Conservation (phyloP, 2,797 vertebrate genomes). For the Molossus alvarezi region DNA sequence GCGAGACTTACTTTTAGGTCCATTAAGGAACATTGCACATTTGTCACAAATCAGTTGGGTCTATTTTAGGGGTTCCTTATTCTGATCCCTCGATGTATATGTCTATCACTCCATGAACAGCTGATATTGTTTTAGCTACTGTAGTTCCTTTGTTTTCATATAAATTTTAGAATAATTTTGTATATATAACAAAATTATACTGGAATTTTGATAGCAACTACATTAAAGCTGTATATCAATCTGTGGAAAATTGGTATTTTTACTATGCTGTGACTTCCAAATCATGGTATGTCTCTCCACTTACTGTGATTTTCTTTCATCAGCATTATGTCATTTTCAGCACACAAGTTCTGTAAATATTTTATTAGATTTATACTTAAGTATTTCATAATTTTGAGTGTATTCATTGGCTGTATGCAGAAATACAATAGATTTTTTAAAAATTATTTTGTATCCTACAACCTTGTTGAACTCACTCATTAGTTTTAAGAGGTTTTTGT, state of each 20-base stretch:
- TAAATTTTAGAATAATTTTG: slow-evolving; percentile 33
- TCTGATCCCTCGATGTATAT: neutral
- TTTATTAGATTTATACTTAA: neutral
- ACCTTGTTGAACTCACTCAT: neutral
- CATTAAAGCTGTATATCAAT: neutral
- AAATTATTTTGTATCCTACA: neutral
- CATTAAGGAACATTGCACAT: neutral
- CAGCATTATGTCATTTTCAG: neutral
- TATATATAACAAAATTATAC: neutral
- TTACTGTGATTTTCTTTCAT: slow-evolving; percentile 18
- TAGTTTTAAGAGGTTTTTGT: neutral
- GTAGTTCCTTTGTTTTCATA: neutral
- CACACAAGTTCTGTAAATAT: neutral
- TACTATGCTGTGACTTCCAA: neutral
- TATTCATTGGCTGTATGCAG: neutral
- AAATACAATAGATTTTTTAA: neutral
- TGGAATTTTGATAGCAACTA: neutral
- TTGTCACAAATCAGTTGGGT: neutral
- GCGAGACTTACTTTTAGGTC: neutral
- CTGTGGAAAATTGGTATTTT: neutral
- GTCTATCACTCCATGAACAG: neutral
- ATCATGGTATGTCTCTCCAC: neutral
- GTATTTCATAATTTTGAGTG: slow-evolving; percentile 2
- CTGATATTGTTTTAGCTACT: slow-evolving; percentile 4
- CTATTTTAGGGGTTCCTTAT: neutral